These are phyloP conservation scores for Ethmia dodecea DNA, from an alignment of 2,888 invertebrate genomes.

Conservation along the genomic window DNA sequence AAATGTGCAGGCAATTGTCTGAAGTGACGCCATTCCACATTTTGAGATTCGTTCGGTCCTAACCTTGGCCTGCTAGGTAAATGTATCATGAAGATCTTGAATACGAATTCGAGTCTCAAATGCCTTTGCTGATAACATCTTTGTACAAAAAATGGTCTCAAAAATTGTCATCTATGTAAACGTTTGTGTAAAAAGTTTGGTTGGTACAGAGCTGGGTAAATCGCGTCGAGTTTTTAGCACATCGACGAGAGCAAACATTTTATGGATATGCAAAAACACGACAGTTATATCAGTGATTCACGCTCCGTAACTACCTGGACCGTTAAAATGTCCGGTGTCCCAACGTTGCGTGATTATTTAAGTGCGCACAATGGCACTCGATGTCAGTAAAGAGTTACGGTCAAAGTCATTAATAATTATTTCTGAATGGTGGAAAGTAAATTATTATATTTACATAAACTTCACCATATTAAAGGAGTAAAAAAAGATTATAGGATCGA, in stretches of 20 bases:
- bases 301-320: constrained; percentile 50
- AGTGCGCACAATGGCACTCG: constrained; percentile 12
- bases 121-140: constrained; percentile 22
- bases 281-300: constrained; percentile 72
- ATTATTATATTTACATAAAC: too few species aligned
- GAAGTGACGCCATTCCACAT: constrained; percentile 6
- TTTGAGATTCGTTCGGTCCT: constrained; percentile 2
- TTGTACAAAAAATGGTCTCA: constrained; percentile 12
- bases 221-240: constrained; percentile 45
- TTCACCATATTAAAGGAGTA: too few species aligned
- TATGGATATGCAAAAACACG: constrained; percentile 53
- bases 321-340: constrained; percentile 47
- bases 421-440: too few species aligned
- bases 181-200: constrained; percentile 13
- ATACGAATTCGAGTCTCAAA: constrained; percentile 25
- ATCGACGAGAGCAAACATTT: constrained; percentile 53
- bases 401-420: too few species aligned
- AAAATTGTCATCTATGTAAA: constrained; percentile 12
- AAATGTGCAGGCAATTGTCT: too few species aligned
- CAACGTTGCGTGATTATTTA: constrained; percentile 22
- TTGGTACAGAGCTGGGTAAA: constrained; percentile 19
- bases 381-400: neutral
- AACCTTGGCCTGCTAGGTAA: constrained; percentile 11
- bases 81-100: constrained; percentile 7
- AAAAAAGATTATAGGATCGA: too few species aligned